Evolutionary conservation across 1,140 invertebrate species (phyloP).

Genomic region (Rhizoglyphus robini): DNA sequence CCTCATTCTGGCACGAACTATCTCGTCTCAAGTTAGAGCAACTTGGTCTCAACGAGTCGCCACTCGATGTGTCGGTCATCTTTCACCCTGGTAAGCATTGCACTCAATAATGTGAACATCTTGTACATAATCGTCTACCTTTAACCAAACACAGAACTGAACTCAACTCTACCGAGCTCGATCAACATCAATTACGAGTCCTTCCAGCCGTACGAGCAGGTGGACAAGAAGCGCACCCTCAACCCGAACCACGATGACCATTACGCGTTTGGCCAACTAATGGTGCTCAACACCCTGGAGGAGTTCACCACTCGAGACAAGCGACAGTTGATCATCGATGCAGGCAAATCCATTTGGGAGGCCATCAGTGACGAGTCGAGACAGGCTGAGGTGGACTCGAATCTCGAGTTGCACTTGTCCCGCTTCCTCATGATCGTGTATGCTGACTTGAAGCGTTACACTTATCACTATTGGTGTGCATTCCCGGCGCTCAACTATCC

Average conservation of each 20-base stretch:
- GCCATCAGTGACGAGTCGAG: slow-evolving; percentile 50
- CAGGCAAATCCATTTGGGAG: slow-evolving; percentile 49
- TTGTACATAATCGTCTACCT: background rate
- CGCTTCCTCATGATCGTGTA: slow-evolving; percentile 22
- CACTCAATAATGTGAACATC: background rate
- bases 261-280: slow-evolving; percentile 49
- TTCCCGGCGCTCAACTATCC: slow-evolving; percentile 64
- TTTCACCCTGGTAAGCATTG: slow-evolving; percentile 35
- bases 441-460: slow-evolving; percentile 77
- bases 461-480: slow-evolving; percentile 85
- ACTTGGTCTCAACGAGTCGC: slow-evolving; percentile 61
- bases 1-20: slow-evolving; percentile 81
- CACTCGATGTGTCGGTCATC: slow-evolving; percentile 51
- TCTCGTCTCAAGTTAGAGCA: slow-evolving; percentile 73
- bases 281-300: slow-evolving; percentile 80
- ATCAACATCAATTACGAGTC: slow-evolving; percentile 57
- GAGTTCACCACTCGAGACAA: slow-evolving; percentile 70
- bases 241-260: slow-evolving; percentile 35
- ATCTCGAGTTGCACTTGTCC: slow-evolving; percentile 21
- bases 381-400: slow-evolving; percentile 47
- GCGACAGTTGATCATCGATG: slow-evolving; percentile 48
- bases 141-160: background rate
- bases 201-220: slow-evolving; percentile 53
- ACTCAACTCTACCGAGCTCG: slow-evolving; percentile 30
- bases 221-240: slow-evolving; percentile 16